Base-by-base conservation (phyloP, 2,888 invertebrate genomes). In the Nesidiocoris tenuis region DNA sequence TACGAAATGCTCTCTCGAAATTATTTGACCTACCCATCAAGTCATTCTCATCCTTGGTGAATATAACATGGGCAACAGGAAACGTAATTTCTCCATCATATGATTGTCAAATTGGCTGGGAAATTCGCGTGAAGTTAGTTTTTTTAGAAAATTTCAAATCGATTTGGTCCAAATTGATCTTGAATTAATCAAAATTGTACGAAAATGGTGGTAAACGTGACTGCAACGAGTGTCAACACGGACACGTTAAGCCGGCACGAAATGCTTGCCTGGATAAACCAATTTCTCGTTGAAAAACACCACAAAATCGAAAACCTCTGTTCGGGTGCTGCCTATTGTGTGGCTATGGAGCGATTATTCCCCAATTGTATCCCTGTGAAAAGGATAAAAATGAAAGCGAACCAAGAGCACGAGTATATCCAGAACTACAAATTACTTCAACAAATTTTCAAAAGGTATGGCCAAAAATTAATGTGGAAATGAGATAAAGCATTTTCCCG, bases 241-340 rank as follows among this genome's bases (percentile, higher is more conserved):
- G 77, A 77, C n/a, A 66, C 67, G 39, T 22, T 77, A 22, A 77
- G 77, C 56, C 68, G 77, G 18, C 75, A 77, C 21, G 77, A 77
- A 21, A 55, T 77, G 25, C 25, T 77, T n/a, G 68, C 64, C 9
- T 77, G 77, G 77, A 67, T 75, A 24, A 77, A 77, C 55, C 39
- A 68, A 12, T 63, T 22, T 16, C 56, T 77, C 2, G 54, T 18
- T 3, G 25, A 19, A n/a, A 68, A 63, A 65, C 59, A 63, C 54
- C 59, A 25, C 12, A 77, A 77, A 70, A 67, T 77, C 21, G 77
- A 77, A 75, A 56, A 67, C 3, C 64, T 77, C 2, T 74, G 77
- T 54, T 59, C 77, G 17, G 77, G 77, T 1, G 68, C 74, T 16
- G 75, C 77, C 22, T 77, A 77, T 24, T 77, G 77, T 54, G 21